A percentile compares a stretch with the other conserved stretches of the same genome.
These are phyloP conservation scores for Drosophila nebulosa DNA, from an alignment of 1,140 invertebrate genomes.

Conservation along the genomic window DNA sequence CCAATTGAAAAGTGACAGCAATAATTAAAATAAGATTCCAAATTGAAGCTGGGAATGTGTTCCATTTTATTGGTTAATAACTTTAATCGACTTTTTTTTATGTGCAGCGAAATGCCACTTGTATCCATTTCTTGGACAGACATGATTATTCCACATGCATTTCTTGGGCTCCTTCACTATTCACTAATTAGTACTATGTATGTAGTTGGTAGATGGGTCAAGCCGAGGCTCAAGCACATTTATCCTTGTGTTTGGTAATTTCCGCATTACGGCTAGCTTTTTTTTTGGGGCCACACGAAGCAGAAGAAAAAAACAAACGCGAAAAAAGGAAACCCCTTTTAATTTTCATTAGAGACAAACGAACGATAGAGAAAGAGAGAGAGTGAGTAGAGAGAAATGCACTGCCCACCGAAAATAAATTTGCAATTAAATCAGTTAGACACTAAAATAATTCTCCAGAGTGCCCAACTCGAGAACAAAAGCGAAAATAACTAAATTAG, in stretches of 20 bases:
- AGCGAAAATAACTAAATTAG: neutral
- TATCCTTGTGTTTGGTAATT: neutral
- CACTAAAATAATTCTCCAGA: neutral
- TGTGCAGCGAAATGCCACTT: too few species aligned
- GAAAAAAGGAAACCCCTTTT: neutral
- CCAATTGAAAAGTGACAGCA: too few species aligned
- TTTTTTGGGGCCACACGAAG: too few species aligned
- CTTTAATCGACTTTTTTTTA: too few species aligned
- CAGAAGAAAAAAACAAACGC: neutral
- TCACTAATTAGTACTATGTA: constrained; percentile 1
- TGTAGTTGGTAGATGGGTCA: neutral
- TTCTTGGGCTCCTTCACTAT: neutral
- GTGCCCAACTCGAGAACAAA: neutral
- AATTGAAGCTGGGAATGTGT: too few species aligned
- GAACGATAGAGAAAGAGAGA: neutral
- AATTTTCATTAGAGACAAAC: neutral
- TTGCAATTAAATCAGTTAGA: neutral
- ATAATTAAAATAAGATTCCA: too few species aligned
- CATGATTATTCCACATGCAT: neutral
- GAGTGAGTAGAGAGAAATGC: neutral
- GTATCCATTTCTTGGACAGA: neutral
- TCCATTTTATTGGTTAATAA: too few species aligned
- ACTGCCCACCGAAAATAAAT: neutral
- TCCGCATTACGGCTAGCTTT: neutral
- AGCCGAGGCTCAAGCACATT: neutral